phyloP scores from a whole-genome alignment of 2,888 invertebrate genomes.

The Cenopis cana region DNA sequence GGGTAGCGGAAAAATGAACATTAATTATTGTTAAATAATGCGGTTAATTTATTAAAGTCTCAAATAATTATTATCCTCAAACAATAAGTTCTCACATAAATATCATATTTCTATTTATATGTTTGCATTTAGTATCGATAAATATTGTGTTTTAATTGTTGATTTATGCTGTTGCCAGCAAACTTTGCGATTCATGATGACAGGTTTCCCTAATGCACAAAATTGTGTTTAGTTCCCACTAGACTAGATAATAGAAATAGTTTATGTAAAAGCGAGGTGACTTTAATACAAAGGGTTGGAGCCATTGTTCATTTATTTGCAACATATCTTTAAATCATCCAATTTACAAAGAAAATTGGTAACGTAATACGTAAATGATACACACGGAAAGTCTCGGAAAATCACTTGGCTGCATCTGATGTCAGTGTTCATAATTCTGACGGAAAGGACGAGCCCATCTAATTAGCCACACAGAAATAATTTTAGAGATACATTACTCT shows the following conservation, averaged over 20 bases:
- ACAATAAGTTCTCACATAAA: neutral
- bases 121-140: neutral
- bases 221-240: too few relatives aligned
- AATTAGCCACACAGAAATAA: slow-evolving; percentile 21
- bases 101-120: neutral
- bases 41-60: slow-evolving; percentile 14
- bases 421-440: neutral
- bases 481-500: slow-evolving; percentile 9
- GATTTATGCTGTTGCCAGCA: too few relatives aligned
- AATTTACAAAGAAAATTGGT: neutral
- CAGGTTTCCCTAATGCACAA: too few relatives aligned
- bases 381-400: slow-evolving; percentile 1
- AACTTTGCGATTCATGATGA: too few relatives aligned
- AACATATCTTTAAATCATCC: neutral
- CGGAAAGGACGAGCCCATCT: slow-evolving; percentile 8
- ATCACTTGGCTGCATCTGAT: neutral
- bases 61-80: slow-evolving; percentile 4
- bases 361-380: neutral
- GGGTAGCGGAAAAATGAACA: too few relatives aligned
- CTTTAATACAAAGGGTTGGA: neutral
- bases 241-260: too few relatives aligned
- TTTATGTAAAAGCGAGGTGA: too few relatives aligned
- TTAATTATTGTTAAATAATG: slow-evolving; percentile 25
- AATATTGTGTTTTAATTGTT: neutral
- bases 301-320: neutral